Percentiles rank a stretch among this genome's conserved stretches.
phyloP scores from a whole-genome alignment of 2,797 vertebrate genomes.

The Peromyscus aztecus region DNA sequence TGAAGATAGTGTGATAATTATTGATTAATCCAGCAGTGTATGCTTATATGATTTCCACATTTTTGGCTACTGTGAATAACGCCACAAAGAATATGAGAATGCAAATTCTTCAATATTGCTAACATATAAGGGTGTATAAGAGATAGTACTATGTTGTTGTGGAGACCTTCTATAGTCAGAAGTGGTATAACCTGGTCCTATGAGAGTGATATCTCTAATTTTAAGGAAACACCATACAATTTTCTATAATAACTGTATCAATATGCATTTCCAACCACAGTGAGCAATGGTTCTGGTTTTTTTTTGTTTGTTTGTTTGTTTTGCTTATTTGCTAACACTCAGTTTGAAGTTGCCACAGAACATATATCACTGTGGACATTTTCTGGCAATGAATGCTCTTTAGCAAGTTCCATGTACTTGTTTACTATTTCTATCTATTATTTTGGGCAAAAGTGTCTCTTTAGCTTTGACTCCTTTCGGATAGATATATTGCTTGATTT shows the following conservation, averaged over 20 bases:
- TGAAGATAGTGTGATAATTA: not conserved
- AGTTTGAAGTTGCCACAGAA: not conserved
- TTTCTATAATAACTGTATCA: not conserved
- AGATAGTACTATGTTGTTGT: not conserved
- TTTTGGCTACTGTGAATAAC: not conserved
- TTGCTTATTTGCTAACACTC: not conserved
- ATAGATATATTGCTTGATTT: not conserved
- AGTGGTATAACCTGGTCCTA: not conserved
- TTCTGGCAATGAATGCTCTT: not conserved
- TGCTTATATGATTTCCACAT: not conserved
- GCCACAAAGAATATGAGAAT: not conserved
- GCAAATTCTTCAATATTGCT: not conserved
- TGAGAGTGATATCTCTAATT: not conserved
- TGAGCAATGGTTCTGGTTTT: not conserved
- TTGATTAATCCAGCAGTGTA: not conserved
- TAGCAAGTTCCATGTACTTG: not conserved
- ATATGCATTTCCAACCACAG: not conserved
- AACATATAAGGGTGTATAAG: not conserved
- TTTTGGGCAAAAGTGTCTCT: not conserved
- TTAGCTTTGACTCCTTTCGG: not conserved
- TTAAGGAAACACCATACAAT: not conserved
- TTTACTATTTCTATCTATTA: not conserved
- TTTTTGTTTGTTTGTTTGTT: not conserved
- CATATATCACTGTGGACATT: not conserved
- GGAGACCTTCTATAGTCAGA: not conserved